A percentile compares a stretch with the other conserved stretches of the same genome.
Evolutionary conservation across 2,797 vertebrate genomes (phyloP).

Genomic region (Pseudochirops cupreus): DNA sequence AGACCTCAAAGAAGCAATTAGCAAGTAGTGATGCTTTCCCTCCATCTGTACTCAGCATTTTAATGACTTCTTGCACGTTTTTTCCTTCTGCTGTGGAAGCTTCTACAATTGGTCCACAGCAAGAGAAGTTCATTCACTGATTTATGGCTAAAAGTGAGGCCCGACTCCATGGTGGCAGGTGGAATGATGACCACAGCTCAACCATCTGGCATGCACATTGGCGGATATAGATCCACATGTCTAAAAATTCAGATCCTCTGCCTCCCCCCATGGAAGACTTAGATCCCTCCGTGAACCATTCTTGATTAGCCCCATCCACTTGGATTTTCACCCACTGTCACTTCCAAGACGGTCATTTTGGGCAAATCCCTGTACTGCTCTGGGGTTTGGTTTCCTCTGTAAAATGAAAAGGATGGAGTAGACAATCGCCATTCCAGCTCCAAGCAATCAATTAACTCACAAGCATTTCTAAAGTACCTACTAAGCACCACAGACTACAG

Average conservation of each 20-base stretch:
- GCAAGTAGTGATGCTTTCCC: slow-evolving; percentile 56
- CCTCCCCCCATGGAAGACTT: not conserved
- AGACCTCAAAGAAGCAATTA: slow-evolving; percentile 66
- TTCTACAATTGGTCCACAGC: slow-evolving; percentile 59
- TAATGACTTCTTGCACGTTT: slow-evolving; percentile 64
- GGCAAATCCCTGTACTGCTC: not conserved
- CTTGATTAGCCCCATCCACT: not conserved
- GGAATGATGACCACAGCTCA: slow-evolving; percentile 3
- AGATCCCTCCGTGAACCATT: not conserved
- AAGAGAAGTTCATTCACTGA: slow-evolving; percentile 64
- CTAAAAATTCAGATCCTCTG: not conserved
- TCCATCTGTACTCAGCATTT: slow-evolving; percentile 64
- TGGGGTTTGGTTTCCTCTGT: not conserved
- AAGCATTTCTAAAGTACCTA: not conserved
- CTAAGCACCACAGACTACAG: not conserved
- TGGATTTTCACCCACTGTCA: not conserved
- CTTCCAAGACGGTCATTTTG: not conserved
- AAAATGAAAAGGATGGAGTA: not conserved
- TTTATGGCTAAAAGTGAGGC: slow-evolving; percentile 55
- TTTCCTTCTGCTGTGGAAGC: slow-evolving; percentile 58
- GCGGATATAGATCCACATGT: not conserved
- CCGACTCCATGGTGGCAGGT: slow-evolving; percentile 17
- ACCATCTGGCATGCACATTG: not conserved
- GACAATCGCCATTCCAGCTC: not conserved
- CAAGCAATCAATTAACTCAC: not conserved